Evolutionary conservation across 1,140 invertebrate species (phyloP).

Genomic region (Sycophila sp.): DNA sequence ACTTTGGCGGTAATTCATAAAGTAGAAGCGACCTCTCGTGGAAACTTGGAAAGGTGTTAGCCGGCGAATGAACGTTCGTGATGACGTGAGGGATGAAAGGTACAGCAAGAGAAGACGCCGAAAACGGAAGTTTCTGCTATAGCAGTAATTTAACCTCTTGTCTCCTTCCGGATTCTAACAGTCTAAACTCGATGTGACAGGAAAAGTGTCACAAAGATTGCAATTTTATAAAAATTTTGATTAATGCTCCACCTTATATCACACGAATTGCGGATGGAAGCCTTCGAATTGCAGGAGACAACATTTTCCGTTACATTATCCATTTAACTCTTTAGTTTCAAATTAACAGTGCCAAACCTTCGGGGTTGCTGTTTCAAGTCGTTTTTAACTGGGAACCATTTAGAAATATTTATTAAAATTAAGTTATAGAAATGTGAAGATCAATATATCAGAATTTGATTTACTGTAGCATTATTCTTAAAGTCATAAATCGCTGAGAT

Average conservation of each 20-base stretch:
- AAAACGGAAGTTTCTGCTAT: constrained; percentile 27
- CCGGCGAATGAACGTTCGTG: constrained; percentile 30
- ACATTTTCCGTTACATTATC: no score
- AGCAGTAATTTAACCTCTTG: constrained; percentile 31
- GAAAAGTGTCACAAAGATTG: neutral
- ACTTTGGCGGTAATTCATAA: constrained; percentile 48
- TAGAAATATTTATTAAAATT: no score
- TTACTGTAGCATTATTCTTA: no score
- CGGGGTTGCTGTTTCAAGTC: no score
- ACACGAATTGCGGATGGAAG: neutral
- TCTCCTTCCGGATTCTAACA: constrained; percentile 25
- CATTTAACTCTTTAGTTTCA: no score
- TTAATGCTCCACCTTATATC: neutral
- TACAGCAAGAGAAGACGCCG: constrained; percentile 19
- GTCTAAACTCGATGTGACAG: constrained; percentile 7
- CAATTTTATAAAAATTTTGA: constrained; percentile 28
- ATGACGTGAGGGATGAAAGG: constrained; percentile 35
- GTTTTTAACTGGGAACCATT: no score
- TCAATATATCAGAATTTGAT: no score
- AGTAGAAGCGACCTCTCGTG: constrained; percentile 38
- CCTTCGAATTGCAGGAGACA: no score
- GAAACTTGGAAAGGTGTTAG: constrained; percentile 37
- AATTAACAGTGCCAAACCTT: no score
- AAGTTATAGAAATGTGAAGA: no score
- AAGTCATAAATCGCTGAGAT: neutral